phyloP scores from a whole-genome alignment of 2,888 invertebrate species.

The Xestia sexstrigata region DNA sequence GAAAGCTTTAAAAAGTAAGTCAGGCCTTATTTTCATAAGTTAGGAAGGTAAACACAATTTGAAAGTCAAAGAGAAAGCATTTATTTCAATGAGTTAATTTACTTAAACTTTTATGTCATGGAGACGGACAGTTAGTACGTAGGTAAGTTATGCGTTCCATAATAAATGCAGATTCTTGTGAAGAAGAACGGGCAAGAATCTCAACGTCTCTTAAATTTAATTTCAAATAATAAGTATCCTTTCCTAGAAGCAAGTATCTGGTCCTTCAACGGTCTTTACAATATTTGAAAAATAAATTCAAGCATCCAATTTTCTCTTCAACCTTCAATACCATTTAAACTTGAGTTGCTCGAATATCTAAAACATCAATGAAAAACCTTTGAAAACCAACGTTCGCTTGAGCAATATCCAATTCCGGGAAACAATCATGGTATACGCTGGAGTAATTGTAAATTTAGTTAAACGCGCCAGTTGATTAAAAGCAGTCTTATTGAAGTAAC shows the following conservation, averaged over 20 bases:
- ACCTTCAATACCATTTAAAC: background rate
- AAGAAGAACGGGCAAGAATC: background rate
- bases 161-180: background rate
- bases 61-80: slow-evolving; percentile 25
- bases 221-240: background rate
- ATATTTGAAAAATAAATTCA: background rate
- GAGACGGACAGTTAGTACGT: background rate
- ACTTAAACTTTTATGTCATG: slow-evolving; percentile 13
- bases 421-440: slow-evolving; percentile 15
- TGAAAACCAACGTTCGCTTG: background rate
- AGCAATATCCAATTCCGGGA: background rate
- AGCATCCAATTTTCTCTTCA: slow-evolving; percentile 9
- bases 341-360: background rate
- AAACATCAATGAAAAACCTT: background rate
- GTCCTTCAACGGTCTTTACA: background rate
- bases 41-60: slow-evolving; percentile 1
- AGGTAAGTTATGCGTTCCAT: background rate
- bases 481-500: background rate
- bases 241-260: background rate
- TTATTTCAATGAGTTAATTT: slow-evolving; percentile 21
- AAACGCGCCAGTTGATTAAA: background rate
- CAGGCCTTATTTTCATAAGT: slow-evolving; percentile 17
- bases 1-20: background rate
- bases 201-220: background rate
- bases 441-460: background rate